Evolutionary conservation across 1,140 invertebrate species (phyloP), one percentile per base, ranked within the genome.

Genomic region (Popillia japonica): DNA sequence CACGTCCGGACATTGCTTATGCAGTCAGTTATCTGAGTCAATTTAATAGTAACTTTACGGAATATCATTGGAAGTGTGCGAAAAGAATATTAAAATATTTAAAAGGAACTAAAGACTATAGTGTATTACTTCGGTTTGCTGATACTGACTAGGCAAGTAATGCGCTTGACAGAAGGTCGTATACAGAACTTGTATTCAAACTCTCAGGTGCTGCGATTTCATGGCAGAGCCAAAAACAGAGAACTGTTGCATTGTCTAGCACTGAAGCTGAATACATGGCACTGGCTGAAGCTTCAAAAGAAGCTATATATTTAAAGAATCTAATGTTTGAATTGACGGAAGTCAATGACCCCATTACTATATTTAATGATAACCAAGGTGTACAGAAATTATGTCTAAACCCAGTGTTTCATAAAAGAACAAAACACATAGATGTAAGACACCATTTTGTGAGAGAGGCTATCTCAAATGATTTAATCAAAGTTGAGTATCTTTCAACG

Each of bases 281-380:
- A n/a, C n/a, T n/a, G n/a, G n/a, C n/a, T n/a, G n/a, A n/a, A 64
- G 4, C 61, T 8, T 64, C 61, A 64, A 64, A 64, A 23, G 61
- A 64, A 64, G 61, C 17, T 8, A 3, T 3, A 20, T 64, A 64
- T 64, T 17, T 64, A 17, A 17, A 23, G 23, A 64, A 4, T 64
- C 3, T 64, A 3, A 20, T 64, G n/a, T 64, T 64, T 64, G 61
- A 64, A 64, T 1, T 64, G 23, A 64, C 3, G 9, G 17, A 8
- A 23, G 9, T 64, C 61, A 64, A 17, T 64, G 0, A 23, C 17
- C 2, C 23, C 61, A 64, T n/a, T 11, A 64, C 17, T n/a, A 64
- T n/a, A n/a, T n/a, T n/a, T n/a, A n/a, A n/a, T n/a, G n/a, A n/a
- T n/a, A n/a, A n/a, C n/a, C n/a, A n/a, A 64, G 23, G 61, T 64